Evolutionary conservation across 2,797 vertebrate genomes (phyloP).

Genomic region (Artibeus jamaicensis): DNA sequence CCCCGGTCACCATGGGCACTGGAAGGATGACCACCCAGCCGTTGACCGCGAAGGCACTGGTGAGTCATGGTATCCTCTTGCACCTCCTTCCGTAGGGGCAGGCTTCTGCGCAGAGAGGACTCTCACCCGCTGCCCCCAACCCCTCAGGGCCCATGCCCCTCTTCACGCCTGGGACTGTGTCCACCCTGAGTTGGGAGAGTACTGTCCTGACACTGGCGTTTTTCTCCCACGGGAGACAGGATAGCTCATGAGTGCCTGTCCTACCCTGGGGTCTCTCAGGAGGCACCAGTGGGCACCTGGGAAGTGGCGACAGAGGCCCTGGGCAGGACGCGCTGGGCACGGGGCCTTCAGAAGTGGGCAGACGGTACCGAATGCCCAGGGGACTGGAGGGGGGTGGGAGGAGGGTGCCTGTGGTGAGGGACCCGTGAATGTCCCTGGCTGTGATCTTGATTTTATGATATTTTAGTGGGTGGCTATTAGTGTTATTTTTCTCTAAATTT

Average conservation of each 20-base stretch:
- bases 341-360: not conserved
- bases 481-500: not conserved
- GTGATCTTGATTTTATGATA: not conserved
- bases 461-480: not conserved
- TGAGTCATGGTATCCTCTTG: not conserved
- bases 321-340: accelerated
- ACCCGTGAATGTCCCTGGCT: too few species aligned
- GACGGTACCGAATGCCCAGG: not conserved
- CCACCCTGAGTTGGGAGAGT: not conserved
- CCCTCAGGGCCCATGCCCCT: not conserved
- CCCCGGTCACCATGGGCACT: not conserved
- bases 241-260: not conserved
- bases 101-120: not conserved
- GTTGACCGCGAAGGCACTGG: not conserved
- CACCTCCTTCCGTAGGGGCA: not conserved
- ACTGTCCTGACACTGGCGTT: not conserved
- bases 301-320: not conserved
- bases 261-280: not conserved
- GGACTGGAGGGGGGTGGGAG: not conserved
- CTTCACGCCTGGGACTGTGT: not conserved
- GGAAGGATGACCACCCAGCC: not conserved
- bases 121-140: not conserved
- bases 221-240: accelerated
- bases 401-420: too few species aligned
- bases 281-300: not conserved